phyloP scores from a whole-genome alignment of 37 sponge, comb jelly and placozoan genomes.

The Theonella swinhoei region DNA sequence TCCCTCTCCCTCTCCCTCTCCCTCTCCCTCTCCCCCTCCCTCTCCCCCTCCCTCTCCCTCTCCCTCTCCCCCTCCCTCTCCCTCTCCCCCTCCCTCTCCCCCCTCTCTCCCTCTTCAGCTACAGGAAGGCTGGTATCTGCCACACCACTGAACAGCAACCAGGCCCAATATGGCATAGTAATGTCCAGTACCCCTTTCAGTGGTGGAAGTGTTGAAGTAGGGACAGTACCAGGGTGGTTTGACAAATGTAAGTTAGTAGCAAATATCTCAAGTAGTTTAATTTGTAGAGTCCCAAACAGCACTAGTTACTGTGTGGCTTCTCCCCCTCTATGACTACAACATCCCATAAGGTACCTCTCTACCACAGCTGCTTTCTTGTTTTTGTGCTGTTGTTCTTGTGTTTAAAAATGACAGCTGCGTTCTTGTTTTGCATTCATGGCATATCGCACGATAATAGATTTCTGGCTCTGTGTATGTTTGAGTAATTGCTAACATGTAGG shows the following conservation, averaged over 20 bases:
- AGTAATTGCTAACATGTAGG: too few species aligned
- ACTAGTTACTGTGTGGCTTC: background rate
- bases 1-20: background rate
- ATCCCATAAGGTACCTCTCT: too few species aligned
- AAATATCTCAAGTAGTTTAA: too few species aligned
- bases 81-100: background rate
- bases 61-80: background rate
- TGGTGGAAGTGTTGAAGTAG: background rate
- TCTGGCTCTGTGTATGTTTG: too few species aligned
- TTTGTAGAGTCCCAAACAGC: background rate
- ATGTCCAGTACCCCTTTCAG: conserved; percentile 13
- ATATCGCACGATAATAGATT: conserved; percentile 21
- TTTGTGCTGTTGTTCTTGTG: background rate
- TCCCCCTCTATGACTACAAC: background rate
- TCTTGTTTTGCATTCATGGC: background rate
- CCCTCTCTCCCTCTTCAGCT: background rate
- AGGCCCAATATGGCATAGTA: background rate
- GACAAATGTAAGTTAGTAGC: conserved; percentile 27
- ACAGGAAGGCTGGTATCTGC: conserved; percentile 20
- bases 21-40: background rate
- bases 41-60: background rate
- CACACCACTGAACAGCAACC: background rate
- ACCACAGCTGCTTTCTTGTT: background rate
- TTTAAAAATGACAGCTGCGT: background rate
- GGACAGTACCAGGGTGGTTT: conserved; percentile 19